Percentiles rank a stretch among this genome's conserved stretches.
phyloP scores from a whole-genome alignment of 2,113 vertebrate species.

The Cygnus buccinator region DNA sequence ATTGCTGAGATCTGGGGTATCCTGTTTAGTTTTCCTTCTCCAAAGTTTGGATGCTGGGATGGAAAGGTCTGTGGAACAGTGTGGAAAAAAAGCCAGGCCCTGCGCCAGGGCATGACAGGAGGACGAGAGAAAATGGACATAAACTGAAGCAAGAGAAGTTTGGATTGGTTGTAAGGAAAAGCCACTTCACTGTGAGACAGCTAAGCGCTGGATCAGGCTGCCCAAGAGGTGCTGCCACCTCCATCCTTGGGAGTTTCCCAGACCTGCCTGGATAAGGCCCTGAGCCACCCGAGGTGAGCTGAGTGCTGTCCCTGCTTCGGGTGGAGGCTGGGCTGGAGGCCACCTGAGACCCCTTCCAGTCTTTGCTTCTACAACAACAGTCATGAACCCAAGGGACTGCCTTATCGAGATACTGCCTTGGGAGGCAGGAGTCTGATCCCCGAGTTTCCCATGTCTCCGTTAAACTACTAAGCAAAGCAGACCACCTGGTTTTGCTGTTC shows the following conservation, averaged over 20 bases:
- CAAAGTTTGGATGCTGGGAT: neutral
- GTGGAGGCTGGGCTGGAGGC: neutral
- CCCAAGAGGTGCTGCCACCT: neutral
- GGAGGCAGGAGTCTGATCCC: neutral
- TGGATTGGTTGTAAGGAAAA: neutral
- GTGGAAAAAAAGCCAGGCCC: neutral
- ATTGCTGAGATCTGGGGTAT: neutral
- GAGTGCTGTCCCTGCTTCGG: neutral
- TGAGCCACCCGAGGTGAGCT: neutral
- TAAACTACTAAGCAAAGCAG: neutral
- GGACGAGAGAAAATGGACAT: neutral
- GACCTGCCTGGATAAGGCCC: neutral
- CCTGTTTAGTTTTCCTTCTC: neutral
- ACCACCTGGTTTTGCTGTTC: neutral
- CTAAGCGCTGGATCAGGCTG: neutral
- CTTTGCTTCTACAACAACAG: neutral
- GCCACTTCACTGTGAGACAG: rapidly evolving
- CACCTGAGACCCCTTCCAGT: neutral
- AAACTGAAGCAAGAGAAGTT: neutral
- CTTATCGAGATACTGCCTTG: neutral
- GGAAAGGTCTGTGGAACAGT: neutral
- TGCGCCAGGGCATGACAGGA: neutral
- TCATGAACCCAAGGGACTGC: neutral
- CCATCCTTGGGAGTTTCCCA: neutral
- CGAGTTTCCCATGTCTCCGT: neutral